phyloP scores from a whole-genome alignment of 2,113 vertebrate species.

The Gorsachius goisagi region DNA sequence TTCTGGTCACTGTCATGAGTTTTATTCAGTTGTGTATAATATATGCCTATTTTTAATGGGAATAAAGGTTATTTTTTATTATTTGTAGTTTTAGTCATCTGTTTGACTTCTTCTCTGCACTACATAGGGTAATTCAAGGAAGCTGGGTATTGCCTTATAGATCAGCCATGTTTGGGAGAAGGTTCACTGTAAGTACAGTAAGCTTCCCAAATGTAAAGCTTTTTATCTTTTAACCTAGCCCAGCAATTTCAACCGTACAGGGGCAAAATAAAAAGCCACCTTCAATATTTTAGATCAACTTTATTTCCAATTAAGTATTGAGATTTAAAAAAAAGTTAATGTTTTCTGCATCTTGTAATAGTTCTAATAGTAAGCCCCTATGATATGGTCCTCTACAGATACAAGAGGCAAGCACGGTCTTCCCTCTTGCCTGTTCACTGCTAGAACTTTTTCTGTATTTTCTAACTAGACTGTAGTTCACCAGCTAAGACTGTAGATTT shows the following conservation, averaged over 20 bases:
- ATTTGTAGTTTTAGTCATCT: neutral
- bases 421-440: neutral
- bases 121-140: neutral
- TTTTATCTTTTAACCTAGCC: neutral
- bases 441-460: neutral
- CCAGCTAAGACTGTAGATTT: neutral
- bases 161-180: neutral
- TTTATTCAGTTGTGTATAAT: neutral
- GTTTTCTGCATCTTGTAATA: neutral
- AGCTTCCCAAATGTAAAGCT: neutral
- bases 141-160: neutral
- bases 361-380: neutral
- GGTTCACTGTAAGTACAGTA: neutral
- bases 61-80: conserved; percentile 58
- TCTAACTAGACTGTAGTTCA: neutral
- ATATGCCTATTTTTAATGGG: neutral
- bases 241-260: neutral
- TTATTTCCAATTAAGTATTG: too few relatives aligned
- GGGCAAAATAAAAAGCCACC: neutral
- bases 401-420: neutral
- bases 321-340: neutral
- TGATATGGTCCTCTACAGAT: neutral
- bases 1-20: neutral
- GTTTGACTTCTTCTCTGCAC: neutral
- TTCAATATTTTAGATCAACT: neutral